Base-by-base conservation (phyloP, 2,888 invertebrate genomes). In the Proisotoma minuta region DNA sequence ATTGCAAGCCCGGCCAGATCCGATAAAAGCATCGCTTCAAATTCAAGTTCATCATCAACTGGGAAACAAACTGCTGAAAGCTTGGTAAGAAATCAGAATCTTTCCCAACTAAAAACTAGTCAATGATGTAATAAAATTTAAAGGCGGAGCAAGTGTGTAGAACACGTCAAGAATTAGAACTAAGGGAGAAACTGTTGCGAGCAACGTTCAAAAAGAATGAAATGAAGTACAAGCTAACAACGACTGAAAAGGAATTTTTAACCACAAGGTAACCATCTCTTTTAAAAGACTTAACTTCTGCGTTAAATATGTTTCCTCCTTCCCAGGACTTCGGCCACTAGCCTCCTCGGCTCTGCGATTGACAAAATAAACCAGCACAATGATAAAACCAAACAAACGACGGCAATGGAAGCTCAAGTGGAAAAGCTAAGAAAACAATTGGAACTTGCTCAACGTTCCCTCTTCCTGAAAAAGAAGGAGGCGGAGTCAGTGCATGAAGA, bases 161-260 rank as follows among this genome's bases (percentile, higher is more conserved):
- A 8, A 24, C 48, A 12, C 12, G 26, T 10, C 40, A 61, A 22
- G 57, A 61, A 40, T 22, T 61, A 1, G 40, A 57, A 23, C 28
- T 61, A 0, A 39, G 61, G 0, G 61, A 61, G 27, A 61, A 23
- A 28, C 20, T 43, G 1, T 29, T 61, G 27, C 28, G 50, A 23
- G 51, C 49, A 1, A 51, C 57, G 1, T 29, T 61, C 2, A 10
- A 34, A 40, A 61, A 61, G 43, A 49, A 39, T 4, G 28, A 57
- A 27, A 15, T n/a, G 18, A 50, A 51, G 28, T 15, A 57, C 18
- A 57, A 61, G 23, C 22, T 61, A 15, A 39, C 39, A 1, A 28
- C 8, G 15, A 27, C 26, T 12, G 61, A 61, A 22, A 61, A 57
- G 8, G 50, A 56, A 10, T 47, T 60, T 22, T n/a, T 56, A 2